A percentile compares a stretch with the other conserved stretches of the same genome.
Evolutionary conservation across 2,888 invertebrate genomes (phyloP).

Genomic region (Aphelenchoides bicaudatus): DNA sequence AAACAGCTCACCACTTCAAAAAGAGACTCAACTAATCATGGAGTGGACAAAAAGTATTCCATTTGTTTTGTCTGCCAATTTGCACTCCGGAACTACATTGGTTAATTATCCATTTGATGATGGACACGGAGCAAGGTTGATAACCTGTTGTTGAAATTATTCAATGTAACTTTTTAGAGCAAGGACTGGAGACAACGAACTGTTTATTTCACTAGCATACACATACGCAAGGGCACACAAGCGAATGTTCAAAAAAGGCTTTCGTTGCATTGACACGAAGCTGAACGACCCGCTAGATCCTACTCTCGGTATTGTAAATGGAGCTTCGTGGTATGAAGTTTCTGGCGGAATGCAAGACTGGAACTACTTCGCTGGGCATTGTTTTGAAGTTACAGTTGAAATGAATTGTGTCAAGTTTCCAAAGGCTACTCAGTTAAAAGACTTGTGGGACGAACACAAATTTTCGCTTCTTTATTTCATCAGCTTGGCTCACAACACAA

Average conservation of each 20-base stretch:
- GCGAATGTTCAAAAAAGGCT: slow-evolving; percentile 51
- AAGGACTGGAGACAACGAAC: slow-evolving; percentile 40
- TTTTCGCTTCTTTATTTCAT: slow-evolving; percentile 79
- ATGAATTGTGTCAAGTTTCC: slow-evolving; percentile 90
- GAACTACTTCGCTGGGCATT: slow-evolving; percentile 86
- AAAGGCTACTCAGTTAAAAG: slow-evolving; percentile 69
- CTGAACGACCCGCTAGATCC: slow-evolving; percentile 68
- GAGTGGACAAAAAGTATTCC: slow-evolving; percentile 57
- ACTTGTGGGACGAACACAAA: slow-evolving; percentile 82
- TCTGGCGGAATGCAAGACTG: slow-evolving; percentile 97
- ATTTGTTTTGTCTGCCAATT: slow-evolving; percentile 58
- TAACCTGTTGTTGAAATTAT: slow-evolving; percentile 14
- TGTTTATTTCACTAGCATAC: slow-evolving; percentile 55
- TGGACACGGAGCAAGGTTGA: slow-evolving; percentile 29
- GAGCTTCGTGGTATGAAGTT: slow-evolving; percentile 75
- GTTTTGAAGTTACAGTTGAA: slow-evolving; percentile 90
- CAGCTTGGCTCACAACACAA: slow-evolving; percentile 70
- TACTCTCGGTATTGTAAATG: slow-evolving; percentile 83
- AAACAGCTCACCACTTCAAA: slow-evolving; percentile 35
- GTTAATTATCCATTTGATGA: slow-evolving; percentile 91
- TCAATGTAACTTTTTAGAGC: not conserved
- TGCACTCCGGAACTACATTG: slow-evolving; percentile 49
- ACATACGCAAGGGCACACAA: slow-evolving; percentile 50
- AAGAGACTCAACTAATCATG: slow-evolving; percentile 61
- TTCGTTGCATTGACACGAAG: slow-evolving; percentile 43